Percentiles rank a stretch among this genome's conserved stretches.
These are phyloP conservation scores for Lasiurus cinereus DNA, from an alignment of 2,113 vertebrate genomes.

Conservation along the genomic window DNA sequence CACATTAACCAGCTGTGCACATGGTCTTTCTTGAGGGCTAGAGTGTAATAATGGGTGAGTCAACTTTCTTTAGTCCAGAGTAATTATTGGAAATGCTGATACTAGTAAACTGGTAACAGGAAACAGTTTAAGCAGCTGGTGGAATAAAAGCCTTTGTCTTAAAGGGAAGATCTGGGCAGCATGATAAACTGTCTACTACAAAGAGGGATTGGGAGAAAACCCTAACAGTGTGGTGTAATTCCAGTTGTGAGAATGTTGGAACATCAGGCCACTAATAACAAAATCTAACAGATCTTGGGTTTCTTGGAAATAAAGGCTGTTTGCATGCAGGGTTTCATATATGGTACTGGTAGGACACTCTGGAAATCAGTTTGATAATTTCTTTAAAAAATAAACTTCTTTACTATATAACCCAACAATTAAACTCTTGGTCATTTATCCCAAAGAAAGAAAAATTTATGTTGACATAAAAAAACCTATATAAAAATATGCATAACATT, in stretches of 20 bases:
- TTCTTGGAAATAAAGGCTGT: not conserved
- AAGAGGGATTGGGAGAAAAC: not conserved
- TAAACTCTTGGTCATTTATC: not conserved
- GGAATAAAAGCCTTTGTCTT: not conserved
- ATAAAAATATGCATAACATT: not conserved
- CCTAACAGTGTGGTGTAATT: not conserved
- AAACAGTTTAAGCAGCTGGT: not conserved
- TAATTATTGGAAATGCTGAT: not conserved
- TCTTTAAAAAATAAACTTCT: not conserved
- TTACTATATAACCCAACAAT: not conserved
- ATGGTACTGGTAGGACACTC: not conserved
- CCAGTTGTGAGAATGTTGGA: not conserved
- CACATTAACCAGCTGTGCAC: not conserved
- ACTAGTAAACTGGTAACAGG: not conserved
- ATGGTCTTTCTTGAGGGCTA: not conserved
- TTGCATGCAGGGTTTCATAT: not conserved
- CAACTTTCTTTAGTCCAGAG: not conserved
- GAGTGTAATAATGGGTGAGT: not conserved
- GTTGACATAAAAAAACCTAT: not conserved
- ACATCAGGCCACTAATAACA: not conserved
- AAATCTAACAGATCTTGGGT: not conserved
- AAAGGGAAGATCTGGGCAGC: accelerated
- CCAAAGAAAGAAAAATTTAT: not conserved
- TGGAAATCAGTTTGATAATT: not conserved
- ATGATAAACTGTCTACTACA: not conserved